Conservation (phyloP, 2,888 invertebrate species). For the Coecobrya sp. region DNA sequence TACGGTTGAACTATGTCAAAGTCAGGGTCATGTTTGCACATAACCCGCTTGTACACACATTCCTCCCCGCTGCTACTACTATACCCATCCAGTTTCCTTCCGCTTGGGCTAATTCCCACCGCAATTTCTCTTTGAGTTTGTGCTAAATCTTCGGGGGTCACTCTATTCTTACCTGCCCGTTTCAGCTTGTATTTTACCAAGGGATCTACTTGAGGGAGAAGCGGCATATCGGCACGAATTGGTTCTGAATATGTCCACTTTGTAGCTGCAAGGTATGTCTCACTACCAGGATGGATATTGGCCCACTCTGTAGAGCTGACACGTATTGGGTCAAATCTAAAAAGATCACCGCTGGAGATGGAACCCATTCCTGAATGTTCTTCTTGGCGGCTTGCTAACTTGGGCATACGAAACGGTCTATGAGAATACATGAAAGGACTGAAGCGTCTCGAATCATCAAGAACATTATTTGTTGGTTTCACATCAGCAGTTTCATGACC, state of each 20-base stretch:
- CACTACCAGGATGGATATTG: constrained; percentile 2
- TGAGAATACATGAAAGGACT: neutral
- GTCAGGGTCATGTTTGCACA: constrained; percentile 53
- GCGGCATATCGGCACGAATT: neutral
- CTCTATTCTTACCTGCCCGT: neutral
- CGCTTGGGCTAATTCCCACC: constrained; percentile 41
- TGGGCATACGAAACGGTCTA: constrained; percentile 43
- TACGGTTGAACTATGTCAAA: constrained; percentile 43
- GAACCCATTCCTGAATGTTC: neutral
- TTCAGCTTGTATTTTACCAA: constrained; percentile 48
- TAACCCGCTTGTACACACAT: constrained; percentile 3
- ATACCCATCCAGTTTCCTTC: constrained; percentile 52
- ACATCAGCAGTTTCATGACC: too few species aligned
- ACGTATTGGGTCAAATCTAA: constrained; percentile 19
- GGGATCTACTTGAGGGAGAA: constrained; percentile 26
- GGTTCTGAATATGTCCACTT: constrained; percentile 42
- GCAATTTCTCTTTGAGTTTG: constrained; percentile 25
- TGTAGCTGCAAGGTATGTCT: neutral
- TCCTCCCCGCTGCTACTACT: constrained; percentile 11
- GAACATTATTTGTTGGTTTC: neutral
- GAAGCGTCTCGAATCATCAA: neutral
- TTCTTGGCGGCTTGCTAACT: neutral
- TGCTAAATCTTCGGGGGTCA: neutral
- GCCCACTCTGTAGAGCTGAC: constrained; percentile 26
- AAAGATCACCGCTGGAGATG: neutral